Base-by-base conservation (phyloP, 2,113 vertebrate species). In the Notarius lentiginosus region DNA sequence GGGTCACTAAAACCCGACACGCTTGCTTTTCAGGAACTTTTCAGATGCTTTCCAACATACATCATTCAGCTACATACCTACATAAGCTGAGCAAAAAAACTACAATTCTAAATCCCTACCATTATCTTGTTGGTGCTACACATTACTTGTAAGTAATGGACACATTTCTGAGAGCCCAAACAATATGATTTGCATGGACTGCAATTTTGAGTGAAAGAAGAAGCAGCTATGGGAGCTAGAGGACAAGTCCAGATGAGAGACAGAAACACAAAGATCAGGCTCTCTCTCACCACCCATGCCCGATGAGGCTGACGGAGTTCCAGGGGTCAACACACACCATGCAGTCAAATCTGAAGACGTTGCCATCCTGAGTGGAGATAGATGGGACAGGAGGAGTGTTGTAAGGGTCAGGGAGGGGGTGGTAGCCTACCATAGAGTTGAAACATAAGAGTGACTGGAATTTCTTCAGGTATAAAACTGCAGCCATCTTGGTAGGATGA, bases 231-330 rank as follows among this genome's bases (percentile, higher is more conserved):
- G n/a, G 12, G 24, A 49, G 30, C 14, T 82, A 87, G 55, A 84
- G 1, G 47, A 76, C 53, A 88, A 80, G 82, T 79, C 56, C 75
- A 86, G 47, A 73, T 34, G 60, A 70, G 58, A 70, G 73, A 88
- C 61, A 75, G 82, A 72, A 81, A 53, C 76, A 85, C 79, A 83
- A 86, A 88, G 72, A 90, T 90, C 92, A 94, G 89, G 92, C 93
- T 93, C 96, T 98, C 97, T 96, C 97, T 97, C 97, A 97, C 96
- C 96, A 96, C 96, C 96, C 96, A 95, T 96, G 95, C 96, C 96
- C 97, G 95, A 95, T 96, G 93, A 34, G 94, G 93, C 95, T 96
- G 93, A 88, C 92, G 93, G 94, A 94, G 93, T 94, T 90, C 91
- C 90, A 90, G 84, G 90, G 88, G 94, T 93, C 94, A 94, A 90